Conservation (phyloP, 2,797 vertebrate genomes). For the Acipenser transmontanus region DNA sequence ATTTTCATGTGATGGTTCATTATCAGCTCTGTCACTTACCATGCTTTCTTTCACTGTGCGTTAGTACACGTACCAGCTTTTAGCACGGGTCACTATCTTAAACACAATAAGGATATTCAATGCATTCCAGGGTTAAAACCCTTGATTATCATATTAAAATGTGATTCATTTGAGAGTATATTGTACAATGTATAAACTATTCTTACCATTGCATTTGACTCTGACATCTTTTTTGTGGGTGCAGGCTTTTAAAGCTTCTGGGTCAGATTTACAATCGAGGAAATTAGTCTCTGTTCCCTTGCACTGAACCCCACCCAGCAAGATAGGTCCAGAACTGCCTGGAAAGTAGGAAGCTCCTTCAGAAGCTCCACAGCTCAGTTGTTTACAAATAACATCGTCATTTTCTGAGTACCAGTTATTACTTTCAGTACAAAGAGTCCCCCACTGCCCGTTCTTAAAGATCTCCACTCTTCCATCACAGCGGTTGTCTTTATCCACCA, state of each 20-base stretch:
- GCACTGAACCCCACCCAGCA: background rate
- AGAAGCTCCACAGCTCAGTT: background rate
- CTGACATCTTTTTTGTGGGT: background rate
- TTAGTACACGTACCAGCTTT: too few relatives aligned
- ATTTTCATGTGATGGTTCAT: too few relatives aligned
- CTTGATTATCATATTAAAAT: too few relatives aligned
- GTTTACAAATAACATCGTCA: background rate
- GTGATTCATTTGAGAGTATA: too few relatives aligned
- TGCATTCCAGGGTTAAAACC: too few relatives aligned
- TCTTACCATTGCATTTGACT: background rate
- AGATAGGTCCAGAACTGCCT: background rate
- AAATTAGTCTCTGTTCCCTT: background rate
- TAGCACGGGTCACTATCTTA: too few relatives aligned
- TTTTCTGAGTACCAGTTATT: background rate
- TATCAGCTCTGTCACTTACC: too few relatives aligned
- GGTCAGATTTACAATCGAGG: background rate
- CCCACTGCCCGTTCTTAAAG: background rate
- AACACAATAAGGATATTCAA: too few relatives aligned
- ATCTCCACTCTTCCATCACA: background rate
- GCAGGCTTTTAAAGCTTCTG: background rate
- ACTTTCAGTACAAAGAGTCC: background rate
- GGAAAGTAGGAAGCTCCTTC: background rate
- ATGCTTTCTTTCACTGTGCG: too few relatives aligned
- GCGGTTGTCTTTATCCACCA: background rate
- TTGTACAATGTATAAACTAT: background rate